Conservation (phyloP, 2,888 invertebrate species). For the Hypolimnas misippus region DNA sequence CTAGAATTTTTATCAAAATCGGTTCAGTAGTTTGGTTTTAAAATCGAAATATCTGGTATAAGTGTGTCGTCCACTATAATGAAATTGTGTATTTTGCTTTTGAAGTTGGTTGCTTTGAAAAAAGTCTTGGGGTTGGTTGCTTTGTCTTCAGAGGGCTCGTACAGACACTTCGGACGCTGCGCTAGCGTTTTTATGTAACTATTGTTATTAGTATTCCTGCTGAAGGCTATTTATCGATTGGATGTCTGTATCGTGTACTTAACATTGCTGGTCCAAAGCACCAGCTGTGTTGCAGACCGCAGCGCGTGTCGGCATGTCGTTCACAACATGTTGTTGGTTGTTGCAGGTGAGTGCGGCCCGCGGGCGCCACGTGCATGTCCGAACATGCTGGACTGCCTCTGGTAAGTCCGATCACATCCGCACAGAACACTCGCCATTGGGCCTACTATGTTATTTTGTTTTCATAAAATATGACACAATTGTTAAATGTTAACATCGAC, state of each 20-base stretch:
- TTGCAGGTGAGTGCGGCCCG: constrained; percentile 74
- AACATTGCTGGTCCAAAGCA: neutral
- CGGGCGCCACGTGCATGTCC: constrained; percentile 60
- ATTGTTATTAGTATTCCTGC: neutral
- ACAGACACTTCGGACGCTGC: neutral
- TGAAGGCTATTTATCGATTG: neutral
- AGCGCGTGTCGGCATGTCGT: neutral
- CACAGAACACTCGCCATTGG: neutral
- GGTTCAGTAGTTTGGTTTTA: no score
- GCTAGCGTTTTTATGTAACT: neutral
- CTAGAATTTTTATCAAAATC: no score
- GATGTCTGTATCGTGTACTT: neutral
- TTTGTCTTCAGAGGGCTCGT: neutral
- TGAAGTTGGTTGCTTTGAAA: no score
- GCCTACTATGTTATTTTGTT: neutral
- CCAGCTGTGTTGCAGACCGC: neutral
- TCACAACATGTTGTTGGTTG: constrained; percentile 51
- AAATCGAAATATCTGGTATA: no score
- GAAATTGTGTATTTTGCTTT: no score
- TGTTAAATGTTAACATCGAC: neutral
- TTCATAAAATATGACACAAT: neutral
- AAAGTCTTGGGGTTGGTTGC: no score
- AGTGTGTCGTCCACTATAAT: no score
- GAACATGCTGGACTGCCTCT: constrained; percentile 77
- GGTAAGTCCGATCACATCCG: constrained; percentile 59